These are phyloP conservation scores for Maniola hyperantus DNA, from an alignment of 2,888 invertebrate species.

Conservation along the genomic window DNA sequence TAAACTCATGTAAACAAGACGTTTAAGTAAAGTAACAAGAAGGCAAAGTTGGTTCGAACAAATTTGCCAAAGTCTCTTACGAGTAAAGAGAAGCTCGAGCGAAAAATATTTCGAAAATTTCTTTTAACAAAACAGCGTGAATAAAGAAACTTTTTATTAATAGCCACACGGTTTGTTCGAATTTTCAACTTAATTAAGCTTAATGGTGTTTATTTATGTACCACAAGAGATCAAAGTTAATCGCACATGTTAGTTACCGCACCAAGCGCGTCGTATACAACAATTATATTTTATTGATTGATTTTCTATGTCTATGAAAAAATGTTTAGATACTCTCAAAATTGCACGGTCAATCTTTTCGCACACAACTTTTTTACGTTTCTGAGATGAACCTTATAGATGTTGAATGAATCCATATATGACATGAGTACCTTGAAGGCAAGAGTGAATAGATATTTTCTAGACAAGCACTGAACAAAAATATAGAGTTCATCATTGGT, in stretches of 20 bases:
- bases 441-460: no score
- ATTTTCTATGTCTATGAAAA: no score
- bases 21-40: constrained; percentile 24
- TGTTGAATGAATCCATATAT: no score
- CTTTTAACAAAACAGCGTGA: constrained; percentile 26
- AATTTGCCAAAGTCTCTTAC: constrained; percentile 34
- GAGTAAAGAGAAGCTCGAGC: constrained; percentile 21
- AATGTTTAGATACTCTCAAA: no score
- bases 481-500: no score
- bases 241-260: not conserved
- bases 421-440: no score
- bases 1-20: not conserved
- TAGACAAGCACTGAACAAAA: no score
- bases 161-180: constrained; percentile 33
- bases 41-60: constrained; percentile 32
- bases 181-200: constrained; percentile 36
- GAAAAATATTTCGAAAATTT: constrained; percentile 29
- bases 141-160: constrained; percentile 37
- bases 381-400: no score
- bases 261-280: not conserved
- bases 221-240: constrained; percentile 1
- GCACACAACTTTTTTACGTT: no score
- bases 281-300: not conserved
- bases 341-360: no score
- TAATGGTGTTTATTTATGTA: constrained; percentile 33